Evolutionary conservation across 2,888 invertebrate species (phyloP).

Genomic region (Pantelozetes paolii): DNA sequence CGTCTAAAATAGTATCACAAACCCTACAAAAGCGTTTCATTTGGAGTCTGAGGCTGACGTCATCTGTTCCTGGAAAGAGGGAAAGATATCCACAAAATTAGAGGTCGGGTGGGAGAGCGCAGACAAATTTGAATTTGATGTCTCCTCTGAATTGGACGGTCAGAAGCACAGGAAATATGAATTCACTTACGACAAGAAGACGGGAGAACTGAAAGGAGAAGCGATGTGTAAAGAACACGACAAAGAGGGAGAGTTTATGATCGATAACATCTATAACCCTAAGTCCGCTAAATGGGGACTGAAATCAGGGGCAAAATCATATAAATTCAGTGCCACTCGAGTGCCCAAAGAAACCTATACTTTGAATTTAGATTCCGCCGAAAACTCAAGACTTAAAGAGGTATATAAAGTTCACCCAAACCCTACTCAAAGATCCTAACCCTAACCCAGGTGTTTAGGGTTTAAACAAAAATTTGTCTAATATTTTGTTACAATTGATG

Average conservation of each 20-base stretch:
- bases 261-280: neutral
- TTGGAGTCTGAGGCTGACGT: constrained; percentile 33
- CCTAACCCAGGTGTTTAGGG: too few relatives aligned
- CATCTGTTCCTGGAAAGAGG: constrained; percentile 8
- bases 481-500: too few relatives aligned
- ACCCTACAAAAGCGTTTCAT: constrained; percentile 29
- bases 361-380: neutral
- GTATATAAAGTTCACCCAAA: neutral
- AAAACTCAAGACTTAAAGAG: constrained; percentile 4
- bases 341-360: constrained; percentile 8
- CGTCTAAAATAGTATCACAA: too few relatives aligned
- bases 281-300: neutral
- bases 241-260: neutral
- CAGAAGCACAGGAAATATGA: neutral
- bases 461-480: too few relatives aligned
- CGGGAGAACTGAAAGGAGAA: neutral
- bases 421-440: neutral
- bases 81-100: neutral
- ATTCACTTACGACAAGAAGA: neutral
- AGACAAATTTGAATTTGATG: neutral
- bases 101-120: constrained; percentile 4
- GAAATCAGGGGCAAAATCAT: neutral
- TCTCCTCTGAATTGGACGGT: neutral
- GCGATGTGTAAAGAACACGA: neutral
- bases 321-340: constrained; percentile 7